phyloP scores from a whole-genome alignment of 2,797 vertebrate genomes.

The Centropyge bicolor region DNA sequence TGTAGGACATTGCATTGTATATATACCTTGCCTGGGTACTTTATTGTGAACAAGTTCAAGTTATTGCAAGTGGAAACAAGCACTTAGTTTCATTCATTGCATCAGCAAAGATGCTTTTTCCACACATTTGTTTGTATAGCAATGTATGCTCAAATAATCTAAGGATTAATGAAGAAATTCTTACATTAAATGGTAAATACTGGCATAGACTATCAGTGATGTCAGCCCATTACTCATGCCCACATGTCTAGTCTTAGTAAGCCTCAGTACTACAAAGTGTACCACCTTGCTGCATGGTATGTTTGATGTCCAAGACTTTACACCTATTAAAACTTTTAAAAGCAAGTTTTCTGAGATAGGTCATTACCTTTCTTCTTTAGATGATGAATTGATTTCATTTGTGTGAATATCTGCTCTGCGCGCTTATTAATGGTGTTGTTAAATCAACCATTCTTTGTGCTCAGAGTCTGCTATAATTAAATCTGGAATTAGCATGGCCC shows the following conservation, averaged over 20 bases:
- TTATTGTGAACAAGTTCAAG: neutral
- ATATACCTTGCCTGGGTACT: neutral
- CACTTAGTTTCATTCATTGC: neutral
- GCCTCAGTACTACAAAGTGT: constrained; percentile 27
- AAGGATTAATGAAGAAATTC: constrained; percentile 26
- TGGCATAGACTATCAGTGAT: constrained; percentile 63
- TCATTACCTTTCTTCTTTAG: constrained; percentile 15
- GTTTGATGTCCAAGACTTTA: constrained; percentile 36
- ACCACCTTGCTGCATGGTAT: constrained; percentile 34
- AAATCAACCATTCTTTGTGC: constrained; percentile 29
- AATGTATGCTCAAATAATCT: constrained; percentile 24
- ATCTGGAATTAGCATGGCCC: constrained; percentile 51
- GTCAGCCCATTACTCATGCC: constrained; percentile 71
- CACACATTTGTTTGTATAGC: constrained; percentile 1
- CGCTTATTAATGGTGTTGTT: constrained; percentile 20
- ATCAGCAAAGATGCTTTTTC: neutral
- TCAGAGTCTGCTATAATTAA: constrained; percentile 36
- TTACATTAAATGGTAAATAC: constrained; percentile 49
- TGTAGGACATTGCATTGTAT: neutral
- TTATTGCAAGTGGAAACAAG: neutral
- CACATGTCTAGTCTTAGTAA: constrained; percentile 64
- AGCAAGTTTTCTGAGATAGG: constrained; percentile 29
- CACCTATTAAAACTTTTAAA: constrained; percentile 45
- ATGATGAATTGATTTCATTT: constrained; percentile 5
- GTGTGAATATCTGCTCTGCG: neutral